Evolutionary conservation across 64 coral and sea anemone genomes (phyloP), one percentile per base, ranked within the genome.

Genomic region (Pocillopora damicornis): DNA sequence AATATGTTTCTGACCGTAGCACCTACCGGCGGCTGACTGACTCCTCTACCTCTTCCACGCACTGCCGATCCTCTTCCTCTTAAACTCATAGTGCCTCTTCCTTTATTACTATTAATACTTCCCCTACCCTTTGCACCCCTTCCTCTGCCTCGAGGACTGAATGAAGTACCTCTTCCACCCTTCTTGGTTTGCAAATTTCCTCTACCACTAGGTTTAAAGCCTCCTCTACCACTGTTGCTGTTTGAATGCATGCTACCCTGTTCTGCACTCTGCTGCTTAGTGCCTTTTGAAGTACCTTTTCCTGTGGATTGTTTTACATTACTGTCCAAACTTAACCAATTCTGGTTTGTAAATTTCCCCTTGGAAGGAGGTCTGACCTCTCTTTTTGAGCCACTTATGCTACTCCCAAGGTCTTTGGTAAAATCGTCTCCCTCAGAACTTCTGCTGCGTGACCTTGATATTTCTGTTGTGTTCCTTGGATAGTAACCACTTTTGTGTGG

Each of bases 1-100:
- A 85, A 85, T 63, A 85, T 85, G 38, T 85, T 85, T 72, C 81
- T 68, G 13, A 85, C 81, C 22, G 81, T 85, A 1, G 65, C 63
- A 42, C 81, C 81, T 72, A 25, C 20, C 13, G 81, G 81, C 9
- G 37, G 65, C 68, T 85, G 18, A 20, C 63, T 23, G 15, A 85
- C 1, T n/a, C 66, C 81, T 15, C 81, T 85, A 9, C 81, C 81
- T 73, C 81, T 85, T 58, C 81, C 81, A 71, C 81, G 81, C 5
- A 59, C 4, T 2, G 12, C 38, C 15, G 38, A 65, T 38, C 80
- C 80, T 83, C 80, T 83, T 83, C 80, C 80, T 51, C 80, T 83
- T 11, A 12, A 18, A 45, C 13, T 71, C 67, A 30, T 68, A 35
- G 15, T 6, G 58, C 81, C 65, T 85, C 65, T 85, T 2, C 81